Conservation (phyloP, 1,140 invertebrate genomes). For the Drosophila varians region DNA sequence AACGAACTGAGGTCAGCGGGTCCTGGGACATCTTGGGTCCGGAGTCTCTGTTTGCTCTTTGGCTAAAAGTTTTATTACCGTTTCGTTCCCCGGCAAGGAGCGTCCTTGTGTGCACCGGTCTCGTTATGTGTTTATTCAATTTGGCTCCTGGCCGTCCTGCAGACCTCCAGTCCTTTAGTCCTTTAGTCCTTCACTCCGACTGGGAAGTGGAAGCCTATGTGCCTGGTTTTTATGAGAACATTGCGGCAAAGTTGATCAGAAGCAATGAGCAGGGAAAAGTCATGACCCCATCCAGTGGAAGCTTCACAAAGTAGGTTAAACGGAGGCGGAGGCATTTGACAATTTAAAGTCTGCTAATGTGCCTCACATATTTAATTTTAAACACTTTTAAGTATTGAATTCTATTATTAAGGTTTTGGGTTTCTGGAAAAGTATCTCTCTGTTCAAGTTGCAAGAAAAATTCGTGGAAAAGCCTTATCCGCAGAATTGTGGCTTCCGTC, state of each 20-base stretch:
- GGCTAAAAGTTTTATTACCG: slow-evolving; percentile 81
- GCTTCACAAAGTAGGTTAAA: slow-evolving; percentile 6
- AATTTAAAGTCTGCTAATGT: too few species aligned
- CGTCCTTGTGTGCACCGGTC: slow-evolving; percentile 48
- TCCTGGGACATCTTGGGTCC: slow-evolving; percentile 8
- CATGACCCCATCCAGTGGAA: slow-evolving; percentile 6
- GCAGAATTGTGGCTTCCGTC: neutral
- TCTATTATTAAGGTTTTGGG: too few species aligned
- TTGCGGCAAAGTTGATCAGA: slow-evolving; percentile 59
- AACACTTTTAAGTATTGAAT: too few species aligned
- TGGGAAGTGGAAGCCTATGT: slow-evolving; percentile 32
- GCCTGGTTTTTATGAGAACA: slow-evolving; percentile 52
- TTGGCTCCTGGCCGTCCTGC: too few species aligned
- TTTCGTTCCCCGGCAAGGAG: slow-evolving; percentile 42
- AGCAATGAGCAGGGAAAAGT: neutral
- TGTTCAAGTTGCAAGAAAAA: too few species aligned
- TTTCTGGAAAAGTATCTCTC: too few species aligned
- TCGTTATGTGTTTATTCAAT: slow-evolving; percentile 82
- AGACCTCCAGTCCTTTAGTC: too few species aligned
- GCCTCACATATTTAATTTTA: too few species aligned
- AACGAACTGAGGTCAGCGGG: slow-evolving; percentile 69
- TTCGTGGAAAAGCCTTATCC: slow-evolving; percentile 5
- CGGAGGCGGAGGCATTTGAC: neutral
- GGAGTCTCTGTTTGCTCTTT: slow-evolving; percentile 39
- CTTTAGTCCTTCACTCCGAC: slow-evolving; percentile 35